phyloP scores from a whole-genome alignment of 2,113 vertebrate species.

The Zosterops lateralis region DNA sequence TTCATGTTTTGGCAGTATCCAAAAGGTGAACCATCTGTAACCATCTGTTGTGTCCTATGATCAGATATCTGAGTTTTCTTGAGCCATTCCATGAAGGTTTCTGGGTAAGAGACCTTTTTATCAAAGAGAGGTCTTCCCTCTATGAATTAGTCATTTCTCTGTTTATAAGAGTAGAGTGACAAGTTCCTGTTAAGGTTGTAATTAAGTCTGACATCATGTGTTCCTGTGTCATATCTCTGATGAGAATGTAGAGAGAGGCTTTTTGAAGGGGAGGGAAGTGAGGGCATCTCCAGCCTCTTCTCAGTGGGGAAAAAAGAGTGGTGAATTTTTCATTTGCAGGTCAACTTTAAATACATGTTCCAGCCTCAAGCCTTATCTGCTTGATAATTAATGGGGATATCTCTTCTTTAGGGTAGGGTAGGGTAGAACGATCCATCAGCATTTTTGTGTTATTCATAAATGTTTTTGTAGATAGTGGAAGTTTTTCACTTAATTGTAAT shows the following conservation, averaged over 20 bases:
- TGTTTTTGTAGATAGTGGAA: neutral
- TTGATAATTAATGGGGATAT: neutral
- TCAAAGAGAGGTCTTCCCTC: neutral
- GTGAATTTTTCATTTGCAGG: conserved; percentile 57
- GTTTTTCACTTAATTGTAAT: neutral
- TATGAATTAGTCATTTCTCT: neutral
- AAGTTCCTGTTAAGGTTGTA: neutral
- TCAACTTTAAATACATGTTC: conserved; percentile 62
- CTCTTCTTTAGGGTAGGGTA: neutral
- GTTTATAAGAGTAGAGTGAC: neutral
- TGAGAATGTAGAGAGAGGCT: neutral
- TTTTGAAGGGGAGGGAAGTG: neutral
- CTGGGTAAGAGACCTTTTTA: neutral
- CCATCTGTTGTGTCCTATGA: accelerated
- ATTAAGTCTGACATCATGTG: neutral
- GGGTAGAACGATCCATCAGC: neutral
- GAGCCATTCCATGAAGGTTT: neutral
- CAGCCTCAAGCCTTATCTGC: conserved; percentile 50
- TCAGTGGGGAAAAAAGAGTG: neutral
- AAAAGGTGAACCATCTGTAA: neutral
- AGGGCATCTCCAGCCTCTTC: neutral
- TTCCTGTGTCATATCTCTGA: neutral
- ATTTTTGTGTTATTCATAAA: neutral
- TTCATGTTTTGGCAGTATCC: neutral
- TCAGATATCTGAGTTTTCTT: neutral